A percentile compares a stretch with the other conserved stretches of the same genome.
phyloP scores from a whole-genome alignment of 64 coral and sea anemone genomes.

The Trachythela sp. region DNA sequence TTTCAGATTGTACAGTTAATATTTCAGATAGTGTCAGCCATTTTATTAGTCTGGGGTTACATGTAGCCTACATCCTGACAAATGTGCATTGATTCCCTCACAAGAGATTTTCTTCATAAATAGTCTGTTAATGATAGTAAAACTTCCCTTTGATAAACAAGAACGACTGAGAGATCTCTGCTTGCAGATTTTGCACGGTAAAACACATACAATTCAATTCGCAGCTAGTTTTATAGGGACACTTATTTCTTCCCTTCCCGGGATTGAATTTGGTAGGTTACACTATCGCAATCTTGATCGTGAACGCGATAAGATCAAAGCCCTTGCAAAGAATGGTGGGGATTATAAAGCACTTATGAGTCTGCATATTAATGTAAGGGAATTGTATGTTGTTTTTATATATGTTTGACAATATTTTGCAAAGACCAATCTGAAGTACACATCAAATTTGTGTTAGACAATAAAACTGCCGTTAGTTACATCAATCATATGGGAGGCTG shows the following conservation, averaged over 20 bases:
- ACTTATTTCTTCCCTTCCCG: constrained; percentile 37
- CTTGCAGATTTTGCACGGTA: too few relatives aligned
- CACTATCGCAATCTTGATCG: constrained; percentile 34
- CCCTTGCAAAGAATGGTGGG: neutral
- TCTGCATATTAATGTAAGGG: too few relatives aligned
- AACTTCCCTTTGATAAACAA: too few relatives aligned
- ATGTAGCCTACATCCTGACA: constrained; percentile 45
- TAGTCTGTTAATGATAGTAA: constrained; percentile 21
- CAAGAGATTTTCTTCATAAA: constrained; percentile 42
- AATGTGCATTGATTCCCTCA: constrained; percentile 46
- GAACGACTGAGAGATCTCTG: too few relatives aligned
- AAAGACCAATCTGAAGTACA: constrained; percentile 21
- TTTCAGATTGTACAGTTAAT: too few relatives aligned
- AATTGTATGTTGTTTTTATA: constrained; percentile 57
- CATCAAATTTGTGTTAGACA: constrained; percentile 50
- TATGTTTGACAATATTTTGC: constrained; percentile 50
- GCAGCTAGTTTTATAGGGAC: too few relatives aligned
- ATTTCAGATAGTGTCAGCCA: too few relatives aligned
- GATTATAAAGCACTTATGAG: too few relatives aligned
- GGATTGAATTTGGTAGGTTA: constrained; percentile 30
- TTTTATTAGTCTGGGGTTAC: constrained; percentile 34
- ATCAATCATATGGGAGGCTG: constrained; percentile 55
- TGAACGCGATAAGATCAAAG: constrained; percentile 14
- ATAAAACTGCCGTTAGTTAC: too few relatives aligned
- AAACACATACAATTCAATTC: too few relatives aligned